A percentile compares a stretch with the other conserved stretches of the same genome.
Evolutionary conservation across 2,113 vertebrate species (phyloP).

Genomic region (Platichthys stellatus): DNA sequence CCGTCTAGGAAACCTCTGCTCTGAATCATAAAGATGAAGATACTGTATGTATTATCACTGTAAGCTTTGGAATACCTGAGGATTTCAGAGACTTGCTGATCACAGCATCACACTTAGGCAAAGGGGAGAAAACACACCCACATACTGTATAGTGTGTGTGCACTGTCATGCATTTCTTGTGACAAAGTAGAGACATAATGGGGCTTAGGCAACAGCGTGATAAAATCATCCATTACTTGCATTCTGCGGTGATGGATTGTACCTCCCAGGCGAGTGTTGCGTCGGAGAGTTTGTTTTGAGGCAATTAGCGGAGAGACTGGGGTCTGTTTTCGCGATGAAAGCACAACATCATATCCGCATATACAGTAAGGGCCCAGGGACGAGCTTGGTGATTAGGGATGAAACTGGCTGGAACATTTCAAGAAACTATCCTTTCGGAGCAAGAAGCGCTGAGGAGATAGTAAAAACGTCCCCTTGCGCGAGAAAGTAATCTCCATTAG

Average conservation of each 20-base stretch:
- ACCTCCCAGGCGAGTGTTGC: slow-evolving; percentile 17
- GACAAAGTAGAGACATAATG: not conserved
- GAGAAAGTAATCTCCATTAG: slow-evolving; percentile 23
- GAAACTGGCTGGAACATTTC: slow-evolving; percentile 10
- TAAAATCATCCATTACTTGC: slow-evolving; percentile 26
- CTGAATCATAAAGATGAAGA: not conserved
- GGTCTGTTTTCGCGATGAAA: slow-evolving; percentile 31
- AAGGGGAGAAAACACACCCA: not conserved
- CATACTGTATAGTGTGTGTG: not conserved
- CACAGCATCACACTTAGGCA: not conserved
- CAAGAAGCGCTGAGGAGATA: not conserved
- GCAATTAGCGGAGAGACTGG: slow-evolving; percentile 36
- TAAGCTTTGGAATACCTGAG: not conserved
- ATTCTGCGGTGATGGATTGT: slow-evolving; percentile 44
- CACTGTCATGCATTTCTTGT: slow-evolving; percentile 19
- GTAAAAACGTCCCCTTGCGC: slow-evolving; percentile 2
- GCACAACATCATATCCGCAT: slow-evolving; percentile 20
- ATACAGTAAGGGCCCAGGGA: not conserved
- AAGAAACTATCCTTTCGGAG: slow-evolving; percentile 9
- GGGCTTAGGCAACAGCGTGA: slow-evolving; percentile 15
- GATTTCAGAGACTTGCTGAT: not conserved
- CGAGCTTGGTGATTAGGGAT: slow-evolving; percentile 14
- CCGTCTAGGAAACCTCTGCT: not conserved
- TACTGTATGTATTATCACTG: not conserved
- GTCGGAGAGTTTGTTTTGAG: slow-evolving; percentile 39